Conservation (phyloP, 2,113 vertebrate species). For the Cyphomyrus discorhynchus region DNA sequence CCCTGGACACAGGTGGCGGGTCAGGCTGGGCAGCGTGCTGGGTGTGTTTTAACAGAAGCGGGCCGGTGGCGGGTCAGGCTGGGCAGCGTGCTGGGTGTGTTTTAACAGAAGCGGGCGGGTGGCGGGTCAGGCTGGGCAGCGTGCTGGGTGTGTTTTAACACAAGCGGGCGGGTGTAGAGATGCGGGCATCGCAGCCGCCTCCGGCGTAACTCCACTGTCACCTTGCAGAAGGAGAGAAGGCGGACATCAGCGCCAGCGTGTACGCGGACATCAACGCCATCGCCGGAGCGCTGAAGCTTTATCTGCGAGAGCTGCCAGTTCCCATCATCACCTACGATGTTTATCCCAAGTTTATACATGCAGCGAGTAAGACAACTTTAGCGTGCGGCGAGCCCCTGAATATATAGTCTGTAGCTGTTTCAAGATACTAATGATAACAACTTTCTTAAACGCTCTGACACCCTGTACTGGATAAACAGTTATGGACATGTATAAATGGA, state of each 20-base stretch:
- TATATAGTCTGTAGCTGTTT: background rate
- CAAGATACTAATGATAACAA: background rate
- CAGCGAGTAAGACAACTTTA: constrained; percentile 76
- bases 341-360: constrained; percentile 91
- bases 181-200: background rate
- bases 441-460: background rate
- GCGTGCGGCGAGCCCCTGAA: background rate
- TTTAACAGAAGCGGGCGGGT: too few species aligned
- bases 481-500: background rate
- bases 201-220: background rate
- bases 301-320: constrained; percentile 91
- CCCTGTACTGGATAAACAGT: background rate
- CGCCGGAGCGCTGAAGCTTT: constrained; percentile 89
- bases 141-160: background rate
- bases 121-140: background rate
- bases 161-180: background rate
- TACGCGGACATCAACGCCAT: constrained; percentile 97
- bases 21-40: background rate
- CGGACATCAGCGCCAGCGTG: constrained; percentile 79
- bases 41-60: background rate
- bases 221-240: constrained; percentile 87
- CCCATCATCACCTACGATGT: constrained; percentile 91
- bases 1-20: background rate
- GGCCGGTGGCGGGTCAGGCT: too few species aligned
- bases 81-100: too few species aligned